Evolutionary conservation across 1,140 invertebrate genomes (phyloP).

Genomic region (Cecropterus lyciades): DNA sequence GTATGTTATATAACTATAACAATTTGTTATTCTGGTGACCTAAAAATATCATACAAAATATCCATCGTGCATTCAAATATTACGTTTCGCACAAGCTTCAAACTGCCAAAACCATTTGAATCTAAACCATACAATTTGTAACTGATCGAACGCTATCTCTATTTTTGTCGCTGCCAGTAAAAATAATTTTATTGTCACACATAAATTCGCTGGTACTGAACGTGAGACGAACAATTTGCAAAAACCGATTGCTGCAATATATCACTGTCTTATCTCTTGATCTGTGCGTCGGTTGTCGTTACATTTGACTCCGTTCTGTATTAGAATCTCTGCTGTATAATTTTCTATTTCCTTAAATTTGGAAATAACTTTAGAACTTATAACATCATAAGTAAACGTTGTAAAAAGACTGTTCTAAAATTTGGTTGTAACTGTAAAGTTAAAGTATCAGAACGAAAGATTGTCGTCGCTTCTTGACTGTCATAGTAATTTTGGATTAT

Average conservation of each 20-base stretch:
- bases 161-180: constrained; percentile 31
- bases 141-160: constrained; percentile 20
- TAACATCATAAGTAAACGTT: too few relatives aligned
- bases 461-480: too few relatives aligned
- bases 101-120: constrained; percentile 24
- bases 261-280: constrained; percentile 67
- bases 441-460: too few relatives aligned
- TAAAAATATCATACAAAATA: too few relatives aligned
- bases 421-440: too few relatives aligned
- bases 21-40: too few relatives aligned
- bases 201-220: constrained; percentile 41
- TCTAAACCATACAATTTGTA: constrained; percentile 33
- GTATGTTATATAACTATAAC: too few relatives aligned
- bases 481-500: too few relatives aligned
- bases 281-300: constrained; percentile 49
- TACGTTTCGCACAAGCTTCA: background rate
- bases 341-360: constrained; percentile 2
- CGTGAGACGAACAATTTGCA: constrained; percentile 59
- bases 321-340: constrained; percentile 1
- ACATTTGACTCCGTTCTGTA: constrained; percentile 15
- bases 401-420: too few relatives aligned
- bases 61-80: background rate
- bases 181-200: constrained; percentile 37
- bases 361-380: too few relatives aligned
- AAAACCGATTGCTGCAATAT: constrained; percentile 63